Percentiles rank a stretch among this genome's conserved stretches.
phyloP scores from a whole-genome alignment of 2,888 invertebrate genomes.

The Acronicta psi region DNA sequence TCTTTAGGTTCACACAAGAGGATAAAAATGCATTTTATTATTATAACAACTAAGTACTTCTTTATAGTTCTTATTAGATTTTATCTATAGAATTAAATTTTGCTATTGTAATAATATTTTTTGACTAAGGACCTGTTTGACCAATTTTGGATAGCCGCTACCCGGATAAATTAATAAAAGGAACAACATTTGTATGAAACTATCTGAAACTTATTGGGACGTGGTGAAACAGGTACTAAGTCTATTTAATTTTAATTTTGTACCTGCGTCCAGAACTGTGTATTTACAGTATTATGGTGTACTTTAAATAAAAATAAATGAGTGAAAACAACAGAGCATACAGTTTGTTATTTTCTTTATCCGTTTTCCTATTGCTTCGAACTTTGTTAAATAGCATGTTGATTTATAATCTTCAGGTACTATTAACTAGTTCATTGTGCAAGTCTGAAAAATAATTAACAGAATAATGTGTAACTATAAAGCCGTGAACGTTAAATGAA shows the following conservation, averaged over 20 bases:
- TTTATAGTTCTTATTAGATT: background rate
- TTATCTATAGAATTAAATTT: background rate
- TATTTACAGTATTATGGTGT: constrained; percentile 29
- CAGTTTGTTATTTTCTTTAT: constrained; percentile 15
- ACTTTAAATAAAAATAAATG: constrained; percentile 29
- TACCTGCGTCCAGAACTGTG: constrained; percentile 36
- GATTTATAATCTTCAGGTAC: background rate
- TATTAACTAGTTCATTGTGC: background rate
- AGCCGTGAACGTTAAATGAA: constrained; percentile 8
- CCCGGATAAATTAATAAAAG: too few species aligned
- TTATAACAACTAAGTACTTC: background rate
- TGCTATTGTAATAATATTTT: constrained; percentile 1
- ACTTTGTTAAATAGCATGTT: constrained; percentile 1
- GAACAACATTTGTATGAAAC: too few species aligned
- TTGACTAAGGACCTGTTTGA: too few species aligned
- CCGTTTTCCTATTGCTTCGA: background rate
- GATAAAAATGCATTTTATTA: background rate
- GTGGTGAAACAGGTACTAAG: too few species aligned
- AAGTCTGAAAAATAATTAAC: background rate
- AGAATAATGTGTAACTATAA: constrained; percentile 2
- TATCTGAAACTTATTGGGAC: too few species aligned
- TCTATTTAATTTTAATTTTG: constrained; percentile 22
- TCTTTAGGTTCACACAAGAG: background rate
- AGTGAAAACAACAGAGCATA: constrained; percentile 8
- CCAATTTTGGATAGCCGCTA: too few species aligned